Evolutionary conservation across 2,113 vertebrate genomes (phyloP).

Genomic region (Nothoprocta pentlandii): DNA sequence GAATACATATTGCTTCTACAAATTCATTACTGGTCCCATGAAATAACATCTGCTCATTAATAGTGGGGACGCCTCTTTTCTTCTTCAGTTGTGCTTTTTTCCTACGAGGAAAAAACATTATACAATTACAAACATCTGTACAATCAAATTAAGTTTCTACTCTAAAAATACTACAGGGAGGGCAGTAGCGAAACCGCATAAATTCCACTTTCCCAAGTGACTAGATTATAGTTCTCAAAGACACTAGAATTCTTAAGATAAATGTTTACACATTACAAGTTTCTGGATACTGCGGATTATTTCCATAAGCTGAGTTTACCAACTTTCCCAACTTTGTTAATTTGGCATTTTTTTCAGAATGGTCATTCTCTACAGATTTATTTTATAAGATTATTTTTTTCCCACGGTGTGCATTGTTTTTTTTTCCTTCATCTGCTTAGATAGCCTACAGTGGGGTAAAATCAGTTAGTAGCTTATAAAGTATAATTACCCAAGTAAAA

Average conservation of each 20-base stretch:
- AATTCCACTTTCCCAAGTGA: background rate
- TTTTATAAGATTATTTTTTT: background rate
- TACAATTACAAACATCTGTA: background rate
- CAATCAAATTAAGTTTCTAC: background rate
- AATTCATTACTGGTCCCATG: constrained; percentile 96
- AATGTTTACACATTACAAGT: background rate
- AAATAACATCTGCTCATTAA: constrained; percentile 96
- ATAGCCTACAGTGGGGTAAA: background rate
- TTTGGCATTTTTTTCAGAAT: background rate
- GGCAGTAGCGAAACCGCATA: background rate
- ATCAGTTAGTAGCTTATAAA: background rate
- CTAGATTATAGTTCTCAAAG: background rate
- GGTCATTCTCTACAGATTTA: background rate
- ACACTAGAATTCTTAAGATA: background rate
- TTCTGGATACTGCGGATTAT: background rate
- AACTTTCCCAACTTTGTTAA: background rate
- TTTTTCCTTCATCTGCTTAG: background rate
- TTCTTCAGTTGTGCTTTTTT: constrained; percentile 96
- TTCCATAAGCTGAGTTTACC: background rate
- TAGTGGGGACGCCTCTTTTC: constrained; percentile 84
- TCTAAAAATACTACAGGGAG: background rate
- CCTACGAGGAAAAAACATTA: constrained; percentile 76
- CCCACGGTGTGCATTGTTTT: background rate
- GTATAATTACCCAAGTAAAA: background rate
- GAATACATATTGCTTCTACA: constrained; percentile 95